These are phyloP conservation scores for Cheilosia impressa DNA, from an alignment of 2,888 invertebrate genomes.

Conservation along the genomic window DNA sequence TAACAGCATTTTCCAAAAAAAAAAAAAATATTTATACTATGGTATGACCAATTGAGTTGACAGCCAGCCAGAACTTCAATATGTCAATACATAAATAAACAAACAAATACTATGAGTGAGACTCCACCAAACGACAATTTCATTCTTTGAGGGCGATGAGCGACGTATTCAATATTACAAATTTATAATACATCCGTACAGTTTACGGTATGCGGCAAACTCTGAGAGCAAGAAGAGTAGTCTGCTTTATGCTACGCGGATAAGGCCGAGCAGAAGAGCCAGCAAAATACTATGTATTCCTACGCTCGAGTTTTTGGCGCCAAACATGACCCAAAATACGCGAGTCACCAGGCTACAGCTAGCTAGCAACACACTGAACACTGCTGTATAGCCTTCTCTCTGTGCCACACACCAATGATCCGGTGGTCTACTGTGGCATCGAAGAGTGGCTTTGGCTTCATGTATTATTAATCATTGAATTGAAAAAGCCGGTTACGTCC, in stretches of 20 bases:
- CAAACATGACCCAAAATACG: conserved; percentile 65
- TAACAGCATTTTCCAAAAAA: conserved; percentile 32
- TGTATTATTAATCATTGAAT: conserved; percentile 55
- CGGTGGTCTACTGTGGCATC: conserved; percentile 1
- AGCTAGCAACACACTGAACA: background rate
- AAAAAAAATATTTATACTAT: conserved; percentile 4
- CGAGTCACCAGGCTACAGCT: conserved; percentile 5
- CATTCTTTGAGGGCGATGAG: background rate
- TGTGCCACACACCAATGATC: background rate
- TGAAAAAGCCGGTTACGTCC: conserved; percentile 55
- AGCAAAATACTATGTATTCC: conserved; percentile 59
- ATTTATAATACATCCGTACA: too few species aligned
- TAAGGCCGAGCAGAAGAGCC: background rate
- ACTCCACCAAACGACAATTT: background rate
- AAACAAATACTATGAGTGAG: conserved; percentile 19
- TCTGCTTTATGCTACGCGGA: too few species aligned
- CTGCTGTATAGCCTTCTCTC: conserved; percentile 5
- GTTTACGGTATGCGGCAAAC: background rate
- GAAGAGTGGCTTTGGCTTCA: background rate
- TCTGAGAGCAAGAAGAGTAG: background rate
- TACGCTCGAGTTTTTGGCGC: conserved; percentile 68
- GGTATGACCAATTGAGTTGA: conserved; percentile 12
- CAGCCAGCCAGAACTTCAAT: background rate
- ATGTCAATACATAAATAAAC: conserved; percentile 23
- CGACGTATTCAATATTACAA: background rate